These are phyloP conservation scores for Lepus americanus DNA, from an alignment of 2,113 vertebrate genomes.

Conservation along the genomic window DNA sequence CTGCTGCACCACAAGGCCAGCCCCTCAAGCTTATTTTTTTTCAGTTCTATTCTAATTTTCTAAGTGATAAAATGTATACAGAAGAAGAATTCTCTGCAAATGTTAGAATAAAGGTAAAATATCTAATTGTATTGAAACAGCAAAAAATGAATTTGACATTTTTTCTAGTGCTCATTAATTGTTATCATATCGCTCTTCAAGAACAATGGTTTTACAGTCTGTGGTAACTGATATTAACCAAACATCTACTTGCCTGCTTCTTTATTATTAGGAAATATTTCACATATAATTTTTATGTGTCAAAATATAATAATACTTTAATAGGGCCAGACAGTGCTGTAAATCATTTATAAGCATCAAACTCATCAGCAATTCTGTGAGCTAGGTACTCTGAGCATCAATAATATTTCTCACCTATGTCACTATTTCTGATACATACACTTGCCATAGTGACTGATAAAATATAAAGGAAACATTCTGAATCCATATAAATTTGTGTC, in stretches of 20 bases:
- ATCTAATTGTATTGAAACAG: background rate
- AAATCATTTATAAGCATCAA: background rate
- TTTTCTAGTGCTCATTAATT: background rate
- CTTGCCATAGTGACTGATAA: background rate
- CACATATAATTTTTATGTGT: background rate
- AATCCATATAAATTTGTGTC: background rate
- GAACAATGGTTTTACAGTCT: background rate
- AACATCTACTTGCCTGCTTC: background rate
- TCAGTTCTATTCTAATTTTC: background rate
- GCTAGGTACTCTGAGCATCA: background rate
- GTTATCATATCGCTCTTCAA: background rate
- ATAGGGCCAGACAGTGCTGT: background rate
- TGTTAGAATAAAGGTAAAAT: constrained; percentile 28
- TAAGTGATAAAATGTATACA: background rate
- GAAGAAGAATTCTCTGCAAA: background rate
- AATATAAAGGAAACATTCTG: constrained; percentile 30
- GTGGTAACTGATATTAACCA: background rate
- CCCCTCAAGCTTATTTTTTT: background rate
- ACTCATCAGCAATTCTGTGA: background rate
- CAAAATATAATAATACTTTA: background rate
- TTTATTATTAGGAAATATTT: background rate
- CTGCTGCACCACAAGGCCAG: too few species aligned
- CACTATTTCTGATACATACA: background rate
- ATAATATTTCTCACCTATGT: background rate
- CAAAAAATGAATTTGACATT: background rate